phyloP scores from a whole-genome alignment of 2,797 vertebrate genomes.

The Melanotaenia nigrans region DNA sequence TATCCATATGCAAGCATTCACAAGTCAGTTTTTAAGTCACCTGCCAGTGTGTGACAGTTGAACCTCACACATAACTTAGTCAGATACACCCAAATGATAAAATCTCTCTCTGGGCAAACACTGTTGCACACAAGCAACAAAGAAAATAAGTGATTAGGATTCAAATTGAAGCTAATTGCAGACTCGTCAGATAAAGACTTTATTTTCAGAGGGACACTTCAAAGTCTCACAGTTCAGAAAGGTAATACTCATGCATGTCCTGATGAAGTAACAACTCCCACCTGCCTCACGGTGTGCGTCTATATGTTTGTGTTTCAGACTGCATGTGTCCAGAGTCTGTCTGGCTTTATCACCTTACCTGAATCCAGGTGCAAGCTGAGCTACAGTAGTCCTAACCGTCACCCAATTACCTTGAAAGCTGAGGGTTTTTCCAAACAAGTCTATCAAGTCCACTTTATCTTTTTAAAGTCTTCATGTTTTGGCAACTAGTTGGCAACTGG shows the following conservation, averaged over 20 bases:
- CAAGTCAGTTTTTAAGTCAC: slow-evolving; percentile 41
- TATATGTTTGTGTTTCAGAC: slow-evolving; percentile 15
- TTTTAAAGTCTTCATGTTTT: slow-evolving; percentile 24
- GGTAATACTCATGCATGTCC: background rate
- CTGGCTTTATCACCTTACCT: slow-evolving; percentile 63
- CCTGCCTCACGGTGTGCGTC: slow-evolving; percentile 12
- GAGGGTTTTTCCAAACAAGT: slow-evolving; percentile 81
- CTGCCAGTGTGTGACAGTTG: slow-evolving; percentile 54
- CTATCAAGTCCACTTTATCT: slow-evolving; percentile 57
- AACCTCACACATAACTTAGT: slow-evolving; percentile 29
- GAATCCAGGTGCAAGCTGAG: slow-evolving; percentile 77
- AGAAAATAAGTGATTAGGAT: background rate
- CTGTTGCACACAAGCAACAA: background rate
- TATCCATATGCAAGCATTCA: background rate
- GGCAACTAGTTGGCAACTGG: slow-evolving; percentile 19
- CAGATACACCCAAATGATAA: slow-evolving; percentile 3
- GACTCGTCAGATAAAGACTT: background rate
- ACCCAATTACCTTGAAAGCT: slow-evolving; percentile 29
- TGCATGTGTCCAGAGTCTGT: slow-evolving; percentile 54
- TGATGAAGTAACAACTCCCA: background rate
- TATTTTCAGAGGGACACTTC: background rate
- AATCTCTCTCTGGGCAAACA: slow-evolving; percentile 17
- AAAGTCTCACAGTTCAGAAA: slow-evolving; percentile 30
- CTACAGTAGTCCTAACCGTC: slow-evolving; percentile 75
- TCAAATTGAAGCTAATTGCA: background rate